Percentiles rank a stretch among this genome's conserved stretches.
Conservation (phyloP, 2,888 invertebrate species). For the Glaucopsyche alexis region DNA sequence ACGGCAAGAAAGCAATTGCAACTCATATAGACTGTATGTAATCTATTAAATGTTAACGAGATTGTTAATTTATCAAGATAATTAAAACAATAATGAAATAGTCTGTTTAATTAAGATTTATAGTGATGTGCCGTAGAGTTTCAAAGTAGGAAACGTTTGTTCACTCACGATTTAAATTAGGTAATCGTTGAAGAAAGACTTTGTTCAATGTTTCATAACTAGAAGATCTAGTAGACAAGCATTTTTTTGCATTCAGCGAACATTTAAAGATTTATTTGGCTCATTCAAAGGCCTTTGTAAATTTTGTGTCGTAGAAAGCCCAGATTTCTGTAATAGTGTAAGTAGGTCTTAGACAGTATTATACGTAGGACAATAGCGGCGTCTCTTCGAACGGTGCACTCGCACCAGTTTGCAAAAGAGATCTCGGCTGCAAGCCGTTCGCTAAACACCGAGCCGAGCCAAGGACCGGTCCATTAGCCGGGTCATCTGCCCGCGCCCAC, state of each 20-base stretch:
- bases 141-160: slow-evolving; percentile 19
- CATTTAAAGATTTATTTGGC: not conserved
- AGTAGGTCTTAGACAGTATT: slow-evolving; percentile 28
- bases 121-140: slow-evolving; percentile 15
- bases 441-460: slow-evolving; percentile 45
- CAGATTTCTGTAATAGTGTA: slow-evolving; percentile 24
- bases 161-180: slow-evolving; percentile 18
- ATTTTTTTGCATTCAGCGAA: not conserved
- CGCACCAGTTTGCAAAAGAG: slow-evolving; percentile 68
- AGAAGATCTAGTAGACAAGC: not conserved
- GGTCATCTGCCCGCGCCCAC: slow-evolving; percentile 52
- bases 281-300: slow-evolving; percentile 21
- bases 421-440: slow-evolving; percentile 58
- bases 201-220: slow-evolving; percentile 6
- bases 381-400: slow-evolving; percentile 43
- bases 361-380: slow-evolving; percentile 38
- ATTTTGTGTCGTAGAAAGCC: slow-evolving; percentile 12
- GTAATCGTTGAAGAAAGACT: slow-evolving; percentile 9
- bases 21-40: not conserved
- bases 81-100: slow-evolving; percentile 9
- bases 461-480: slow-evolving; percentile 54
- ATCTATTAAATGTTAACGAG: slow-evolving; percentile 2
- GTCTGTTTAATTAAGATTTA: slow-evolving; percentile 16
- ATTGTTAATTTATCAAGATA: slow-evolving; percentile 3
- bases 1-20: not conserved